phyloP scores from a whole-genome alignment of 2,797 vertebrate species.

The Micropoecilia bifurca region DNA sequence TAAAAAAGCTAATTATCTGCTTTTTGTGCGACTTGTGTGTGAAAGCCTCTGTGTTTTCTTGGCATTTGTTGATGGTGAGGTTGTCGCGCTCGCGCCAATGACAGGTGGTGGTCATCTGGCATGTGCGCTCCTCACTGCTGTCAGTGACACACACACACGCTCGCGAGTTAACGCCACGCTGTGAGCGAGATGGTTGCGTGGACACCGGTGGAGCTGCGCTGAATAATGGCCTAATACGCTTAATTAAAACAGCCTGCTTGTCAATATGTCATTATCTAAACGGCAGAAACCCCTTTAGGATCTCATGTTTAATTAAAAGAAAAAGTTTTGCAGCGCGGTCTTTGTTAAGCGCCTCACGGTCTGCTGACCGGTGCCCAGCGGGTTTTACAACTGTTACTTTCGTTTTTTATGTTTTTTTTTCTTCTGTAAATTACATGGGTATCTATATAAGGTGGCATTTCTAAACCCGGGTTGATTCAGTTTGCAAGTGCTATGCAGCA shows the following conservation, averaged over 20 bases:
- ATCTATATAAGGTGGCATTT: not conserved
- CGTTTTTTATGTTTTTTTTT: not conserved
- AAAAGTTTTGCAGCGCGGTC: not conserved
- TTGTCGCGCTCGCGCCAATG: slow-evolving; percentile 64
- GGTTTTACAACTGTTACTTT: not conserved
- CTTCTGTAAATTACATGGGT: not conserved
- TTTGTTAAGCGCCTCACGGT: not conserved
- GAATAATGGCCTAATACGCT: not conserved
- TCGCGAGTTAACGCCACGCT: slow-evolving; percentile 29
- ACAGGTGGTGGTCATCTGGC: slow-evolving; percentile 80
- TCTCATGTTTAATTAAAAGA: not conserved
- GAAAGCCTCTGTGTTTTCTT: slow-evolving; percentile 23
- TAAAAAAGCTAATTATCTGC: not conserved
- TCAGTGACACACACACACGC: slow-evolving; percentile 36
- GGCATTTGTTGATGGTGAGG: slow-evolving; percentile 18
- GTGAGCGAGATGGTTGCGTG: slow-evolving; percentile 14
- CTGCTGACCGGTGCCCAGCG: not conserved
- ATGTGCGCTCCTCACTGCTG: slow-evolving; percentile 74
- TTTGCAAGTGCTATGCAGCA: slow-evolving; percentile 20
- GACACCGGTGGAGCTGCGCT: slow-evolving; percentile 3
- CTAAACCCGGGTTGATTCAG: slow-evolving; percentile 1
- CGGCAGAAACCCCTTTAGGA: not conserved
- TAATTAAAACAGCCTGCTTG: not conserved
- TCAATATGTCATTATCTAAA: not conserved
- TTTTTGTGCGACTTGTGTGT: not conserved